phyloP scores from a whole-genome alignment of 35 echinoderm and acorn worm species.

The Stichopus chloronotus region DNA sequence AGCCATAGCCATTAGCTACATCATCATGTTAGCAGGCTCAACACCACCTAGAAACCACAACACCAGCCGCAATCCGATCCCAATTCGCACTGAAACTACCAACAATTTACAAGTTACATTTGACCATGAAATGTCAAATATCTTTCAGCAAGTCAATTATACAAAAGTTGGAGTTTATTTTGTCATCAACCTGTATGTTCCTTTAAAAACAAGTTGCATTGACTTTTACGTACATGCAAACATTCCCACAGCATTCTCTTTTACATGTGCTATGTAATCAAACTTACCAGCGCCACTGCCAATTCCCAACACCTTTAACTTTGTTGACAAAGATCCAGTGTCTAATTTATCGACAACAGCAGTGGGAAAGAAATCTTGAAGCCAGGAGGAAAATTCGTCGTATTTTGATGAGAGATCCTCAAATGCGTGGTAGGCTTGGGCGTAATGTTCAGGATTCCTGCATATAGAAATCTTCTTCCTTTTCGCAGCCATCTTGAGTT shows the following conservation, averaged over 20 bases:
- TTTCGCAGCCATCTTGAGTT: background rate
- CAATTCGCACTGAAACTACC: too few species aligned
- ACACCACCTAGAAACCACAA: too few species aligned
- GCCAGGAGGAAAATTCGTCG: conserved; percentile 16
- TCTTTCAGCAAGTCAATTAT: too few species aligned
- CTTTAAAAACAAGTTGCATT: background rate
- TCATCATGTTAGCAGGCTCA: too few species aligned
- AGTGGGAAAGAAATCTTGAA: conserved; percentile 1
- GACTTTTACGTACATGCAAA: background rate
- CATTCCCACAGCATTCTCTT: background rate
- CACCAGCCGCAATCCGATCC: too few species aligned
- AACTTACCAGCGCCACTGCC: conserved; percentile 38
- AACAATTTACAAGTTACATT: too few species aligned
- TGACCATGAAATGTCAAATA: too few species aligned
- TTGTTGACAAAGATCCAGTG: background rate
- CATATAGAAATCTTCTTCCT: background rate
- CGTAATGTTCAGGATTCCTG: background rate
- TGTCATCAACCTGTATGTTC: too few species aligned
- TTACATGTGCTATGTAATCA: background rate
- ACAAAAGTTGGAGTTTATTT: too few species aligned
- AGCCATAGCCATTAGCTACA: too few species aligned
- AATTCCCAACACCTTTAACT: conserved; percentile 43
- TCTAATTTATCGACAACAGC: background rate
- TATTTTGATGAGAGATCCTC: conserved; percentile 43
- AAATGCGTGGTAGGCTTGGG: conserved; percentile 27